These are phyloP conservation scores for Scrobipalpa costella DNA, from an alignment of 2,888 invertebrate genomes.

Conservation along the genomic window DNA sequence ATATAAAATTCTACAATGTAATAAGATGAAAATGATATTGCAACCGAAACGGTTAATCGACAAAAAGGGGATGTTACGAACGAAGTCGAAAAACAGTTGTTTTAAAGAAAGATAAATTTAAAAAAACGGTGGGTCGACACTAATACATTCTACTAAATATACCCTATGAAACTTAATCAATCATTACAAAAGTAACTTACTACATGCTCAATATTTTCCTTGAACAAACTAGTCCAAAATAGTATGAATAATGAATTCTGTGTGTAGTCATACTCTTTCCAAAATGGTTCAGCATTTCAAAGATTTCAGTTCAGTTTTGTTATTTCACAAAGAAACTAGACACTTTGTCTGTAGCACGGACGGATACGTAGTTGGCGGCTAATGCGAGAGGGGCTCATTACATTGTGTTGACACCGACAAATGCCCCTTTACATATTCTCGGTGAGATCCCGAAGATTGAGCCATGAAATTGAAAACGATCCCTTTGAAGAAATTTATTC, in stretches of 20 bases:
- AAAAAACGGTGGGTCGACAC: no score
- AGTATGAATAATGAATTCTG: no score
- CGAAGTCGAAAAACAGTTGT: neutral
- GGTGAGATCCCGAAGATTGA: slow-evolving; percentile 79
- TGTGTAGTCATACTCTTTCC: no score
- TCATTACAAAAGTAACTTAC: no score
- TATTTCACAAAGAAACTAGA: neutral
- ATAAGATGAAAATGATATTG: slow-evolving; percentile 11
- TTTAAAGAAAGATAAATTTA: neutral
- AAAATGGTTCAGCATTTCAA: no score
- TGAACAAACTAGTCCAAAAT: no score
- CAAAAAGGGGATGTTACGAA: neutral
- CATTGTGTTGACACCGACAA: slow-evolving; percentile 79
- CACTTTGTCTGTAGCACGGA: slow-evolving; percentile 37
- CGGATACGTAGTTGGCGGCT: slow-evolving; percentile 61
- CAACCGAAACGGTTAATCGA: slow-evolving; percentile 9
- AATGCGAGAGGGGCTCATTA: slow-evolving; percentile 75
- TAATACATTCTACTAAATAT: no score
- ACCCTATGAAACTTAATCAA: no score
- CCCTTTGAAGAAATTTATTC: slow-evolving; percentile 80
- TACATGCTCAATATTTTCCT: no score
- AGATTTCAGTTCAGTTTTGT: neutral
- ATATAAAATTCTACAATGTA: slow-evolving; percentile 11
- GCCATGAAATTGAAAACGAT: slow-evolving; percentile 81
- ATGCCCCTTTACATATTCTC: slow-evolving; percentile 80